Base-by-base conservation (phyloP, 1,140 invertebrate species). In the Yoshiicerus persimilis region DNA sequence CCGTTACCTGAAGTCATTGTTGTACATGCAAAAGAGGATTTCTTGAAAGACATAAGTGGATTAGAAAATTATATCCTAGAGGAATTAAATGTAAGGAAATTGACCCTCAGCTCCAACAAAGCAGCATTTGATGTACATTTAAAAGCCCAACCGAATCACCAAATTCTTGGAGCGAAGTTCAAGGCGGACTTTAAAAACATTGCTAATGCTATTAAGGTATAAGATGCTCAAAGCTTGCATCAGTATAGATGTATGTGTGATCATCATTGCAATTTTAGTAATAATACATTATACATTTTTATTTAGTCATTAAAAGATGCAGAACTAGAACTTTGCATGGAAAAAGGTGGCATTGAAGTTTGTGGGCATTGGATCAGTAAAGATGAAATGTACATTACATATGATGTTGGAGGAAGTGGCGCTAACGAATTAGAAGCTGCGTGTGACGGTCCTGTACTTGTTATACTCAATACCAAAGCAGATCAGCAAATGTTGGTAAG, bases 1-100 rank as follows among this genome's bases (percentile, higher is more conserved):
- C 99, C 99, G 0, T 92, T 99, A 80, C 97, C 97, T 23, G 98
- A 99, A 94, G 95, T 99, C 84, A 96, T 99, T 34, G 96, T 99
- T 8, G 97, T 99, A 89, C 96, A 99, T 92, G 96, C 97, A 90
- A 96, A 99, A 91, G 91, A 93, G 47, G 92, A 95, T 34, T 95
- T 96, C 90, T 93, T 99, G 41, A 93, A 96, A n/a, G 97, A 99
- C 91, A 94, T 99, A 0, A 92, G 95, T 56, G 95, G 95, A 10
- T 93, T 99, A 30, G 94, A 98, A 92, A 94, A 94, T 34, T 99
- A 99, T 92, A 96, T 99, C 90, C 92, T 97, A 1, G 96, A 98
- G 92, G 99, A 99, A 93, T 94, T 99, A 89, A 99, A 99, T 93
- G 96, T 99, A 0, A 95, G 95, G 86, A 95, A 95, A 90, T 92